These are phyloP conservation scores for Liasis olivaceus DNA, from an alignment of 2,797 vertebrate genomes.

Conservation along the genomic window DNA sequence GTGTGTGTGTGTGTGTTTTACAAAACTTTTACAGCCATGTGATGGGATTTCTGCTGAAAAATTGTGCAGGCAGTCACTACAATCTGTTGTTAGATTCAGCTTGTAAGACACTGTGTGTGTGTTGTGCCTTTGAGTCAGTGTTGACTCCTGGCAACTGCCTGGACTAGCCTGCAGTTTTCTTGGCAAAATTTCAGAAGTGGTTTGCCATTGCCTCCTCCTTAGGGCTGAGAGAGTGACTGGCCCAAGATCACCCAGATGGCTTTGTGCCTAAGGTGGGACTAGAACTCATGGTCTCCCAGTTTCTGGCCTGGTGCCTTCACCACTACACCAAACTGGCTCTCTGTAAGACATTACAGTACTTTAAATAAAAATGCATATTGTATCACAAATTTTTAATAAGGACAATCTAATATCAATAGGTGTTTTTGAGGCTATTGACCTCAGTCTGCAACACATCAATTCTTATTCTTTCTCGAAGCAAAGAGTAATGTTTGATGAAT, in stretches of 20 bases:
- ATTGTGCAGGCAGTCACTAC: background rate
- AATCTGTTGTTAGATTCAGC: background rate
- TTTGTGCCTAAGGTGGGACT: background rate
- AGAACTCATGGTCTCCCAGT: background rate
- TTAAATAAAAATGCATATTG: constrained; percentile 16
- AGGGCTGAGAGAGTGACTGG: background rate
- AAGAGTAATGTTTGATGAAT: background rate
- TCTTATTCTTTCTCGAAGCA: background rate
- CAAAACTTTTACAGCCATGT: background rate
- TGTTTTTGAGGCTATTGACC: background rate
- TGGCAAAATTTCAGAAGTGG: background rate
- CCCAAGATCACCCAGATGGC: background rate
- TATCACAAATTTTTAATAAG: constrained; percentile 22
- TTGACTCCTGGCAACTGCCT: background rate
- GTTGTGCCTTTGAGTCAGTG: background rate
- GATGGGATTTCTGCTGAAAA: too few species aligned
- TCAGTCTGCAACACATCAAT: background rate
- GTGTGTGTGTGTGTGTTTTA: background rate
- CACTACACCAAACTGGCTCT: background rate
- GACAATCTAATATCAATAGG: background rate
- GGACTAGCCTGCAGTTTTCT: background rate
- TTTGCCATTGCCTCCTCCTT: background rate
- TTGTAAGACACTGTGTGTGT: background rate
- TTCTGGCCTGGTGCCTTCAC: background rate
- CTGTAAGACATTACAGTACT: background rate